These are phyloP conservation scores for Sebastes wilsoni DNA, from an alignment of 2,797 vertebrate genomes.

Conservation along the genomic window DNA sequence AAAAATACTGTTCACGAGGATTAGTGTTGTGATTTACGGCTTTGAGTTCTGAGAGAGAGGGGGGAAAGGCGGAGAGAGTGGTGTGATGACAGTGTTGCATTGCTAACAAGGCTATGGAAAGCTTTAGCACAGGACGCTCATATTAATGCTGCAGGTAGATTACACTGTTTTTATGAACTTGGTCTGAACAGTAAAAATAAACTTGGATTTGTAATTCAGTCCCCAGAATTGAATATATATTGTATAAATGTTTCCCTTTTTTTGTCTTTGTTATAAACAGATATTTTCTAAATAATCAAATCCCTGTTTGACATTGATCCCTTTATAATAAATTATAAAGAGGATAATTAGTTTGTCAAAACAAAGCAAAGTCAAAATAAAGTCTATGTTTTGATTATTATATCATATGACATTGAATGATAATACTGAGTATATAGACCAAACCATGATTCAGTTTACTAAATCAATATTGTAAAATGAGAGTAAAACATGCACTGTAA, in stretches of 20 bases:
- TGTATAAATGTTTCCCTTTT: neutral
- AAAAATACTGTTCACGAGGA: conserved; percentile 86
- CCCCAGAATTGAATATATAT: neutral
- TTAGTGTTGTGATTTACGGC: conserved; percentile 85
- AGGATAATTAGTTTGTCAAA: neutral
- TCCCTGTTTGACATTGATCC: neutral
- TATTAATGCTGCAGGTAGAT: neutral
- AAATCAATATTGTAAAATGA: neutral
- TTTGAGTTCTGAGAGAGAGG: conserved; percentile 69
- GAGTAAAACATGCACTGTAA: neutral
- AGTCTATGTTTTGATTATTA: neutral
- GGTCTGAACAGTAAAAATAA: neutral
- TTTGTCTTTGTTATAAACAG: neutral
- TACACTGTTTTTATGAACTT: neutral
- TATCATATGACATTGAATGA: neutral
- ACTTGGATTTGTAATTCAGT: neutral
- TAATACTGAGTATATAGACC: neutral
- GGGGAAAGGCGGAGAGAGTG: conserved; percentile 57
- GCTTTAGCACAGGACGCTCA: conserved; percentile 15
- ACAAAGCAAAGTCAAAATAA: neutral
- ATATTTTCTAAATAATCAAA: neutral
- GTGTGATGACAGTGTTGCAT: conserved; percentile 51
- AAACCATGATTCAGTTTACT: neutral
- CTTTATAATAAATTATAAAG: neutral
- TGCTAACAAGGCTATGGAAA: conserved; percentile 50